A percentile compares a stretch with the other conserved stretches of the same genome.
Evolutionary conservation across 2,113 vertebrate genomes (phyloP).

Genomic region (Anoura caudifer): DNA sequence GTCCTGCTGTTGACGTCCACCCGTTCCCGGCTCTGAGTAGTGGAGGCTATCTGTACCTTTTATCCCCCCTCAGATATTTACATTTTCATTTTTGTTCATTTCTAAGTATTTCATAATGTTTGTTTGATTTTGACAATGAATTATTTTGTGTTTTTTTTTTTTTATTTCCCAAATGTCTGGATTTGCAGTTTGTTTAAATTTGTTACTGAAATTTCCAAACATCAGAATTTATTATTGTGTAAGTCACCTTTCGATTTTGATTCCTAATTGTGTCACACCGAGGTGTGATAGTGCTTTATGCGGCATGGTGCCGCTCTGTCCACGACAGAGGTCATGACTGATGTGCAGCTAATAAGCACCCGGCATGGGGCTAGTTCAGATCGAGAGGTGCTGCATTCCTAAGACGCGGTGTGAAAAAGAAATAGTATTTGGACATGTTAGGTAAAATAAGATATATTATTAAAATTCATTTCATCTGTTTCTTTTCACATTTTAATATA

Average conservation of each 20-base stretch:
- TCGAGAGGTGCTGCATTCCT: neutral
- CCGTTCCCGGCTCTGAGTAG: neutral
- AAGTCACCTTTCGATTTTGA: neutral
- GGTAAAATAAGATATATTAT: conserved; percentile 12
- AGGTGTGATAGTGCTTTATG: neutral
- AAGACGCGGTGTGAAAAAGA: neutral
- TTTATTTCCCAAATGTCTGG: neutral
- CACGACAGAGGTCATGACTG: neutral
- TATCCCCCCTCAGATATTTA: neutral
- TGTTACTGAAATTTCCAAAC: neutral
- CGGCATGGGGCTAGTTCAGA: neutral
- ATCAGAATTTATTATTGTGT: neutral
- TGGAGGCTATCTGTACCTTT: neutral
- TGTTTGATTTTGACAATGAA: neutral
- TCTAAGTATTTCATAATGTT: conserved; percentile 3
- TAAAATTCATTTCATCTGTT: neutral
- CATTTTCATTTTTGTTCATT: neutral
- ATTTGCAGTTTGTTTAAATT: neutral
- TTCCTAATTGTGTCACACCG: neutral
- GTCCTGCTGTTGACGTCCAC: neutral
- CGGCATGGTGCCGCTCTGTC: neutral
- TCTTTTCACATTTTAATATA: neutral
- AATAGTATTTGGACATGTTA: neutral
- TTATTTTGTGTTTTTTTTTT: neutral
- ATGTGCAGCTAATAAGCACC: neutral